phyloP scores from a whole-genome alignment of 2,113 vertebrate genomes.

The Silurus meridionalis region DNA sequence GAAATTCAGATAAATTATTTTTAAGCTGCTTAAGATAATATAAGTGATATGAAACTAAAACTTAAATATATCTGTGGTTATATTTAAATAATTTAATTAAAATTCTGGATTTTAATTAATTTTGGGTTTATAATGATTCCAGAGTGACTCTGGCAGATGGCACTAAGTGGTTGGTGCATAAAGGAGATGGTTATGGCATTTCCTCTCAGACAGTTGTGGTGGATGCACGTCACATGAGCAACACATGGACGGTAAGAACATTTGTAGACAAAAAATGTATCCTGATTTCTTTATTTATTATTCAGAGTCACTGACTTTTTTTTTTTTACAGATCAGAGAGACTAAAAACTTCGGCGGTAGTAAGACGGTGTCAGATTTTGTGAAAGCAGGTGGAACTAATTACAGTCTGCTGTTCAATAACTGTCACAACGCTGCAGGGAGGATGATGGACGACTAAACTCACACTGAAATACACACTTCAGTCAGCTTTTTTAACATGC shows the following conservation, averaged over 20 bases:
- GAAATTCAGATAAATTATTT: not conserved
- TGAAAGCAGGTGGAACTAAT: constrained; percentile 53
- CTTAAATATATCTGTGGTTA: too few relatives aligned
- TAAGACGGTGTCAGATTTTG: constrained; percentile 60
- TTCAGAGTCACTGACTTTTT: not conserved
- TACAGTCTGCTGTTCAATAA: constrained; percentile 59
- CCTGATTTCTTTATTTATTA: too few relatives aligned
- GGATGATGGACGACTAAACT: constrained; percentile 57
- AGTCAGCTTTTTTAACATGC: not conserved
- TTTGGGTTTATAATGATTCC: not conserved
- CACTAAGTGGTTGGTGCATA: constrained; percentile 65
- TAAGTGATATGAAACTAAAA: not conserved
- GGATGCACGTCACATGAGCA: constrained; percentile 60
- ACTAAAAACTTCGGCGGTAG: constrained; percentile 51
- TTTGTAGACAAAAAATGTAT: not conserved
- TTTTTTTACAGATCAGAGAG: constrained; percentile 46
- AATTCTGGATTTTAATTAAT: not conserved
- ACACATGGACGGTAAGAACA: constrained; percentile 54
- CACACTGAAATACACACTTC: not conserved
- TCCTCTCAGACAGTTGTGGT: constrained; percentile 64
- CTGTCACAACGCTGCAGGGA: constrained; percentile 56
- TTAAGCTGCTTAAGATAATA: not conserved
- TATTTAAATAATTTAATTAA: too few relatives aligned
- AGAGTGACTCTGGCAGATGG: constrained; percentile 63
- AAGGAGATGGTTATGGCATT: constrained; percentile 55